These are phyloP conservation scores for Bombus difficillimus DNA, from an alignment of 1,140 invertebrate species.

Conservation along the genomic window DNA sequence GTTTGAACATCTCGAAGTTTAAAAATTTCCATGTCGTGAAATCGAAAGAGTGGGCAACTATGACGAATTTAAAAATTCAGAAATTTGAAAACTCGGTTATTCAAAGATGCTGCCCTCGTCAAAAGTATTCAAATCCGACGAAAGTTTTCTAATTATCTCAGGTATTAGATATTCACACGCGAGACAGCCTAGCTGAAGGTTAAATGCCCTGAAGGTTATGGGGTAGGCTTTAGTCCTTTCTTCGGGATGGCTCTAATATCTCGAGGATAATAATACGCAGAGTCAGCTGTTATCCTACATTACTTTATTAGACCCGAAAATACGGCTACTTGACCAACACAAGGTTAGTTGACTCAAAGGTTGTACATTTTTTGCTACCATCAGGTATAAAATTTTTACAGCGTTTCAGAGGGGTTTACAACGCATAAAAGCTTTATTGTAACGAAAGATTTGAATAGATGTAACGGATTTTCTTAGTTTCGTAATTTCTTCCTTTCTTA, in stretches of 20 bases:
- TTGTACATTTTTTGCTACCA: not conserved
- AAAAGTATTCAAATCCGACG: too few species aligned
- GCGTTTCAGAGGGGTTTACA: not conserved
- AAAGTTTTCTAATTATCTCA: not conserved
- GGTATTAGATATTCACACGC: constrained; percentile 41
- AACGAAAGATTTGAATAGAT: not conserved
- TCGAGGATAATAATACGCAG: not conserved
- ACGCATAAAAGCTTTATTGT: not conserved
- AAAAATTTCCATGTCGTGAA: not conserved
- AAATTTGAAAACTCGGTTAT: not conserved
- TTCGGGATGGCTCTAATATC: not conserved
- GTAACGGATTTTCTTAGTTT: not conserved
- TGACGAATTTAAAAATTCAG: not conserved
- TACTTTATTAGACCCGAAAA: constrained; percentile 3
- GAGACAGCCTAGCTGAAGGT: too few species aligned
- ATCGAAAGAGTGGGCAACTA: too few species aligned
- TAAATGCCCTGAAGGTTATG: too few species aligned
- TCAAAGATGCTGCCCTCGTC: fast-evolving
- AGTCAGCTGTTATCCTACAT: constrained; percentile 20
- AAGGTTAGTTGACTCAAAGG: not conserved
- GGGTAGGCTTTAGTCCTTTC: not conserved
- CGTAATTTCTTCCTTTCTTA: not conserved
- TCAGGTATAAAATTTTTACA: constrained; percentile 25
- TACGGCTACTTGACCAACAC: constrained; percentile 32
- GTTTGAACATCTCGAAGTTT: not conserved